Conservation (phyloP, 2,888 invertebrate genomes). For the Cantharis nigra region DNA sequence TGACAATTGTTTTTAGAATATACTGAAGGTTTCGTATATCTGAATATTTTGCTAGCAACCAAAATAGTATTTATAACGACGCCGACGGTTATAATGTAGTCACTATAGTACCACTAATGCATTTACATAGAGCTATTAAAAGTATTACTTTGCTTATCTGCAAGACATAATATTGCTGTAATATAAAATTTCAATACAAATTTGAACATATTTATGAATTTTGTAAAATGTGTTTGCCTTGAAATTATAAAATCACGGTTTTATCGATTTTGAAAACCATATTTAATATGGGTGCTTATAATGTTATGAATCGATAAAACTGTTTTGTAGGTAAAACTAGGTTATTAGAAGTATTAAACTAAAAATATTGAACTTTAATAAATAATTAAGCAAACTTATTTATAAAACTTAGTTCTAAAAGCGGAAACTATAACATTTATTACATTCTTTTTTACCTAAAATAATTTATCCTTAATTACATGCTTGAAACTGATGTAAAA, state of each 20-base stretch:
- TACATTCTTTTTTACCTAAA: background rate
- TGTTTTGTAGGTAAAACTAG: background rate
- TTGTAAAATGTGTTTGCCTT: background rate
- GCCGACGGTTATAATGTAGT: no score
- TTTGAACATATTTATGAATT: background rate
- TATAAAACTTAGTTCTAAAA: background rate
- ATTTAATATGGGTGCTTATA: background rate
- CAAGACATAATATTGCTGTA: no score
- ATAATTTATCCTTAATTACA: background rate
- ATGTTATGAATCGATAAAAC: background rate
- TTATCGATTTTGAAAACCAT: background rate
- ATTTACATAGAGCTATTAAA: no score
- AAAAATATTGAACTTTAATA: background rate
- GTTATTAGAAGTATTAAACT: background rate
- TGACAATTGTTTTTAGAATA: no score
- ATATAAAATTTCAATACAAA: no score
- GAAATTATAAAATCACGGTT: background rate
- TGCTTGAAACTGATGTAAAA: background rate
- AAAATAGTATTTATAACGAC: no score
- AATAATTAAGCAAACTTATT: background rate
- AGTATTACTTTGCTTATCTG: no score
- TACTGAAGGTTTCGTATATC: no score
- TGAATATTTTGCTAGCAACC: no score
- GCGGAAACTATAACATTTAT: background rate
- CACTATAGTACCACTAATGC: no score